Evolutionary conservation across 2,797 vertebrate genomes (phyloP).

Genomic region (Varecia variegata): DNA sequence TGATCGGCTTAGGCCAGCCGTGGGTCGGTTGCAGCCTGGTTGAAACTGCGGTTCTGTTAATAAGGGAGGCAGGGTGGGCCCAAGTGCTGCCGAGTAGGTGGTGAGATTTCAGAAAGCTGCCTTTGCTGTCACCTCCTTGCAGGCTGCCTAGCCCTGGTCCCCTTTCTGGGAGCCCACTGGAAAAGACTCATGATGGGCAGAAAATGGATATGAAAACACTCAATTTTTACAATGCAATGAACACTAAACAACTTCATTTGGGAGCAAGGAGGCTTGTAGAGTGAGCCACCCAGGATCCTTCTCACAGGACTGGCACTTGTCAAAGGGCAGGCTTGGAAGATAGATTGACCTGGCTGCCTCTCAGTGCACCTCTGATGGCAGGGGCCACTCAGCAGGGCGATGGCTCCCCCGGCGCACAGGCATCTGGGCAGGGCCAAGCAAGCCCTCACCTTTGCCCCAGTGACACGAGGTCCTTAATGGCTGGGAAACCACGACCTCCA

Average conservation of each 20-base stretch:
- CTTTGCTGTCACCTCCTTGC: background rate
- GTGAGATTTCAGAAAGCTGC: background rate
- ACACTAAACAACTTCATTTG: background rate
- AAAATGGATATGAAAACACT: background rate
- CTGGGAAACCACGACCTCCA: background rate
- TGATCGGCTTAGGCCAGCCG: background rate
- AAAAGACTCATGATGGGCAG: background rate
- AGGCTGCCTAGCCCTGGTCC: background rate
- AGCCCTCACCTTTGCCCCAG: background rate
- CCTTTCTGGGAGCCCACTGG: background rate
- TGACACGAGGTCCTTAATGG: background rate
- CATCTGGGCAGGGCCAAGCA: background rate
- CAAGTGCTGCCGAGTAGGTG: background rate
- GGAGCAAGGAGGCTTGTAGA: background rate
- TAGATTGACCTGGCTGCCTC: background rate
- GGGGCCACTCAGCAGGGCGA: rapidly evolving
- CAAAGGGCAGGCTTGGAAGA: background rate
- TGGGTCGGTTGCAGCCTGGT: background rate
- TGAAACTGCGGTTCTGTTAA: background rate
- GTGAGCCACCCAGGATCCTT: background rate
- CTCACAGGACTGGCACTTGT: background rate
- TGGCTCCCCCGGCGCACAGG: background rate
- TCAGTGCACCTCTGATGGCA: background rate
- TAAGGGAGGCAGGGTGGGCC: background rate
- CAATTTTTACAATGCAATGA: background rate